These are phyloP conservation scores for Acromyrmex heyeri DNA, from an alignment of 1,140 invertebrate genomes.

Conservation along the genomic window DNA sequence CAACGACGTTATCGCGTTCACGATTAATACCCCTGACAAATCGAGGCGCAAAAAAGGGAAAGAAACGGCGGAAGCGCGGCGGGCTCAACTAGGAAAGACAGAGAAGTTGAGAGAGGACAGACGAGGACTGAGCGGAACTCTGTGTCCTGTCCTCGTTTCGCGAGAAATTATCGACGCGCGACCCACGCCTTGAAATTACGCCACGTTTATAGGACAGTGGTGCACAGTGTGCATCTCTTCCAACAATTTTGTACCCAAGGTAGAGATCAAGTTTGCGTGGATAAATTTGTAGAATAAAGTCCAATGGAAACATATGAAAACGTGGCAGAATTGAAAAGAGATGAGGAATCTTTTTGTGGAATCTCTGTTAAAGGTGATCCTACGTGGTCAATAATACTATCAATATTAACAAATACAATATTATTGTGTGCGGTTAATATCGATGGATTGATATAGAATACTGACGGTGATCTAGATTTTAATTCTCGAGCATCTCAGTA, in stretches of 20 bases:
- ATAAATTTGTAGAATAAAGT: background rate
- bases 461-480: too few species aligned
- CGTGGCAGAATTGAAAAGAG: too few species aligned
- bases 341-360: too few species aligned
- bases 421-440: too few species aligned
- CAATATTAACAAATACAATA: too few species aligned
- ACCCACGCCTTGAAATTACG: conserved; percentile 55
- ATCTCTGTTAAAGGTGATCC: too few species aligned
- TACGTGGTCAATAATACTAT: too few species aligned
- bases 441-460: too few species aligned
- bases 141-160: conserved; percentile 57
- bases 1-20: conserved; percentile 78
- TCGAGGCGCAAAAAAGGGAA: conserved; percentile 40
- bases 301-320: too few species aligned
- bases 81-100: conserved; percentile 8
- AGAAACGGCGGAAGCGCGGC: conserved; percentile 15
- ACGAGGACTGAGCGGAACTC: conserved; percentile 4
- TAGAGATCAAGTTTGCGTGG: background rate
- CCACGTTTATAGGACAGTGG: conserved; percentile 33
- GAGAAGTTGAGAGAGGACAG: background rate
- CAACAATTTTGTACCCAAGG: background rate
- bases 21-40: conserved; percentile 73
- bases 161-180: conserved; percentile 56
- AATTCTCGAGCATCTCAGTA: too few species aligned
- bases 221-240: background rate